Evolutionary conservation across 2,888 invertebrate species (phyloP).

Genomic region (Drosophila prostipennis): DNA sequence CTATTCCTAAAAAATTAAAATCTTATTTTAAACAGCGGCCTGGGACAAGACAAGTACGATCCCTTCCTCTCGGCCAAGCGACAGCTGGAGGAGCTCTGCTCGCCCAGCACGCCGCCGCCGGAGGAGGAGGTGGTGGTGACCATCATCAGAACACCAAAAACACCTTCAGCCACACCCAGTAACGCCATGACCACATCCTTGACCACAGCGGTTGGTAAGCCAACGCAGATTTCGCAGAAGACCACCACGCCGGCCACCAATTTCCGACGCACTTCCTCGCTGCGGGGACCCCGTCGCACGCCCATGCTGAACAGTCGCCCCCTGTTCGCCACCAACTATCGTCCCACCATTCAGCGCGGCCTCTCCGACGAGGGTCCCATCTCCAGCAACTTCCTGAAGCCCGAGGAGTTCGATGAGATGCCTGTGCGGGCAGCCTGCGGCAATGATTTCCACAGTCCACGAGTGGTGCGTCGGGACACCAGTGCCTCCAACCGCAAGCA

Average conservation of each 20-base stretch:
- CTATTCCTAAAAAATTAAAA: background rate
- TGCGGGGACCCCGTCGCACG: constrained; percentile 82
- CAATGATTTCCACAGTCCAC: constrained; percentile 83
- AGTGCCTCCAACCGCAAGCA: constrained; percentile 81
- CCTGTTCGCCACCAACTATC: constrained; percentile 80
- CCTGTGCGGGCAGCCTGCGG: constrained; percentile 83
- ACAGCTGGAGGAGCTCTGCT: constrained; percentile 92
- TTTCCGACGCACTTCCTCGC: constrained; percentile 83
- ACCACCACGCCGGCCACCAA: constrained; percentile 61
- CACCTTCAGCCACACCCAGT: constrained; percentile 42
- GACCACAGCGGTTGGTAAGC: constrained; percentile 60
- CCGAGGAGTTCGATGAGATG: constrained; percentile 84
- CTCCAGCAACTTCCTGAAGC: constrained; percentile 83
- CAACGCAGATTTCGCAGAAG: constrained; percentile 31
- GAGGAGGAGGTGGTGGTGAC: constrained; percentile 56
- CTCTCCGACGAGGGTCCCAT: constrained; percentile 84
- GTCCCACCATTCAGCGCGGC: constrained; percentile 84
- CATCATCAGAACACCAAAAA: constrained; percentile 7
- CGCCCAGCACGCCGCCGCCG: constrained; percentile 84
- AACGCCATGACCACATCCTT: constrained; percentile 74
- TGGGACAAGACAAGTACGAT: constrained; percentile 87
- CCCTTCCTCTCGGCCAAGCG: constrained; percentile 92
- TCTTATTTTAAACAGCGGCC: constrained; percentile 35
- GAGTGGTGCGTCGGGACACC: constrained; percentile 82
- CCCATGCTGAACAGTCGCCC: constrained; percentile 79